A percentile compares a stretch with the other conserved stretches of the same genome.
These are phyloP conservation scores for Leucosticte australis DNA, from an alignment of 2,113 vertebrate species.

Conservation along the genomic window DNA sequence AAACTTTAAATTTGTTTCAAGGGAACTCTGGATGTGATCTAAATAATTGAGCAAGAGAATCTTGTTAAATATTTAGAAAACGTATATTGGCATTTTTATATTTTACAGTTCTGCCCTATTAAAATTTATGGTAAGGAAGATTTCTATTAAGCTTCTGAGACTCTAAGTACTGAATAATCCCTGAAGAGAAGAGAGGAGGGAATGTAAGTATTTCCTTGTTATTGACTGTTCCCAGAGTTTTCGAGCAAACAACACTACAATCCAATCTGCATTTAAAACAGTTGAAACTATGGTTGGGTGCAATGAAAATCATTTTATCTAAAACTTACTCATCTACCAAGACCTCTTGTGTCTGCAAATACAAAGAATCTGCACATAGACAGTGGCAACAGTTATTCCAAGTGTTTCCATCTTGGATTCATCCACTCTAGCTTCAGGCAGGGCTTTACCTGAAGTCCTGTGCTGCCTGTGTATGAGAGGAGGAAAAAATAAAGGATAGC, in stretches of 20 bases:
- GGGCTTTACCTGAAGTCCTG: background rate
- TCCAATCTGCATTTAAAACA: background rate
- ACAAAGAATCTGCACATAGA: background rate
- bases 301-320: background rate
- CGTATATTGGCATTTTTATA: constrained; percentile 34
- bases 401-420: background rate
- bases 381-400: background rate
- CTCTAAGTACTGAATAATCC: constrained; percentile 6
- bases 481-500: background rate
- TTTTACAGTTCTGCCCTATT: constrained; percentile 7
- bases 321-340: background rate
- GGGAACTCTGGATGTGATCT: constrained; percentile 28
- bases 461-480: background rate
- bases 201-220: background rate
- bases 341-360: background rate
- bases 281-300: background rate
- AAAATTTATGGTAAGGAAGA: constrained; percentile 50
- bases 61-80: constrained; percentile 67
- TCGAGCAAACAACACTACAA: background rate
- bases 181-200: background rate
- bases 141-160: constrained; percentile 35
- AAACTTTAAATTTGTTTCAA: constrained; percentile 40
- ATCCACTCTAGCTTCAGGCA: background rate
- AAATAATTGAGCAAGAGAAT: constrained; percentile 59
- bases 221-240: background rate